Evolutionary conservation across 2,113 vertebrate genomes (phyloP).

Genomic region (Chamaetylas fuelleborni): DNA sequence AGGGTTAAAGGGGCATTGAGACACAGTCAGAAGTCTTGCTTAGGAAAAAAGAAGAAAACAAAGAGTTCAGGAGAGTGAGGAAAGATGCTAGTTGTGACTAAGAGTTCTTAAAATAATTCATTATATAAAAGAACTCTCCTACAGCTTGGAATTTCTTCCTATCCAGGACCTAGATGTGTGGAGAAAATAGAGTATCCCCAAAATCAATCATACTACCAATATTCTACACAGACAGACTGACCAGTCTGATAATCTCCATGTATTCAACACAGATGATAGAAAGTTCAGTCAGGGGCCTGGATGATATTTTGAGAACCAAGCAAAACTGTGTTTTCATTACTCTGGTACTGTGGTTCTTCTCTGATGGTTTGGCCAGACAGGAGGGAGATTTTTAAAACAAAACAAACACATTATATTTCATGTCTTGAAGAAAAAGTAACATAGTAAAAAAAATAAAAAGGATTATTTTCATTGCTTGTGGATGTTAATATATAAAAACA

Average conservation of each 20-base stretch:
- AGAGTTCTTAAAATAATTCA: background rate
- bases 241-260: background rate
- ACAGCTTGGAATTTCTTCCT: background rate
- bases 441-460: background rate
- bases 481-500: slow-evolving; percentile 3
- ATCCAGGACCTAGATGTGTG: background rate
- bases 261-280: background rate
- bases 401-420: background rate
- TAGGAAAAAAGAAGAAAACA: background rate
- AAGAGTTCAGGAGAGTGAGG: background rate
- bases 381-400: background rate
- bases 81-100: background rate
- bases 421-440: background rate
- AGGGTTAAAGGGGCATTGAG: background rate
- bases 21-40: background rate
- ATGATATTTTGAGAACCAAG: background rate
- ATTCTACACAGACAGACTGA: background rate
- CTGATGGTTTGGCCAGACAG: background rate
- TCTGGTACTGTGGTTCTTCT: background rate
- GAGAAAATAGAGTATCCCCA: background rate
- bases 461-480: background rate
- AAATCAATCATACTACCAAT: background rate
- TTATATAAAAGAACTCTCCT: background rate
- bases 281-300: background rate
- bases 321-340: background rate